Evolutionary conservation across 2,797 vertebrate species (phyloP), one percentile per base, ranked within the genome.

Genomic region (Falco novaeseelandiae): DNA sequence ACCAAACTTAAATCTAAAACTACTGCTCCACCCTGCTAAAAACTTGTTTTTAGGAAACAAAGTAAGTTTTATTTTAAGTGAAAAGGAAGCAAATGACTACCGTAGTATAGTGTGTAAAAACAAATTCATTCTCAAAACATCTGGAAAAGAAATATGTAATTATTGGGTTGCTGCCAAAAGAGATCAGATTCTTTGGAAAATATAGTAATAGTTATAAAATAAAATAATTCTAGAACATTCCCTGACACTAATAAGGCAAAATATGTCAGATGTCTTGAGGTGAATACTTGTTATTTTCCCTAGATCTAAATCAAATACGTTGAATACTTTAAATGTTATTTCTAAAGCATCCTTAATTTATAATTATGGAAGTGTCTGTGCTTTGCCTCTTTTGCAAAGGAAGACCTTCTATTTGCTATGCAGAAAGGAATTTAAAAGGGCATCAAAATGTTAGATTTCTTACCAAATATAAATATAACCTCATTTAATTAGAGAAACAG

Each of bases 371-470:
- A 81, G 42, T 44, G 26, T 65, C 84, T 84, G 49, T 61, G 67
- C 72, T 89, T 72, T 71, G 83, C 89, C 73, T 80, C 72, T 52
- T 81, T 86, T 87, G 81, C 81, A 80, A 44, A 83, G 66, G 80
- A 74, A 79, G 40, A 67, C 78, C 42, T 74, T 87, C 74, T 85
- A 69, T 7, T 61, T 63, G 71, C 48, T 89, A 49, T 11, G 10
- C 22, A 87, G 44, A 93, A 92, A 89, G 22, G 54, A 93, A 93
- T 85, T 87, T 89, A 78, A 87, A 96, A 95, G 84, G 89, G 86
- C 87, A 94, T 74, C 62, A 87, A 93, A 96, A 96, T 80, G 67
- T 89, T 95, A 95, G 32, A 83, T 29, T 87, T 89, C 89, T 93
- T 72, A 87, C 69, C 77, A 89, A 95, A 94, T 72, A 69, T 36